Evolutionary conservation across 2,888 invertebrate genomes (phyloP), one percentile per base, ranked within the genome.

Genomic region (Diogma glabrata): DNA sequence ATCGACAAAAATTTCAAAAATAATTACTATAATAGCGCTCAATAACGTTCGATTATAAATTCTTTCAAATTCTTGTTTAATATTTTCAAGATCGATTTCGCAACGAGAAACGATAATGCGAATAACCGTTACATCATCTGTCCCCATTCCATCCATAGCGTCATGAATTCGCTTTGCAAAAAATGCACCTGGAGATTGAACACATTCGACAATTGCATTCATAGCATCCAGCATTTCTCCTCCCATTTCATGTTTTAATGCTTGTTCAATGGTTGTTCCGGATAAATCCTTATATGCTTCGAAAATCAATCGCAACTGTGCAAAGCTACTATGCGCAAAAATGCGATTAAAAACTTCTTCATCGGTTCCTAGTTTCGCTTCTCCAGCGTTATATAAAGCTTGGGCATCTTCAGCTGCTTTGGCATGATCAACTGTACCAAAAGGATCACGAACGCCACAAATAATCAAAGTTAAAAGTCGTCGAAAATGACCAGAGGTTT

Each of bases 401-500:
- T 82, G 79, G 8, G 87, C 88, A 60, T 81, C 77, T 59, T 81
- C 79, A 19, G 77, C 74, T 12, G 89, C 89, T 61, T 77, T 76
- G 22, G 65, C 76, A 1, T 72, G 63, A 67, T 87, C 82, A 23
- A 78, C 76, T 5, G 72, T 69, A 40, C 74, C 72, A 60, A 81
- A 76, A 57, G 80, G 78, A 59, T 80, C 77, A 2, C 87, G 75
- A 22, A 81, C 77, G 3, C 81, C 80, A 55, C 81, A 82, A 19
- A 82, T 75, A 53, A 85, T 79, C 55, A 86, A 75, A 0, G 87
- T 82, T 17, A 89, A 74, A 43, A 89, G 73, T 3, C 86, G 76
- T 9, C 86, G 76, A 69, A 88, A 84, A 69, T 86, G 81, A 0
- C 88, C 87, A 1, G 82, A 81, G 0, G 86, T 86, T 69, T 88